Conservation (phyloP, 2,113 vertebrate species). For the Sander lucioperca region DNA sequence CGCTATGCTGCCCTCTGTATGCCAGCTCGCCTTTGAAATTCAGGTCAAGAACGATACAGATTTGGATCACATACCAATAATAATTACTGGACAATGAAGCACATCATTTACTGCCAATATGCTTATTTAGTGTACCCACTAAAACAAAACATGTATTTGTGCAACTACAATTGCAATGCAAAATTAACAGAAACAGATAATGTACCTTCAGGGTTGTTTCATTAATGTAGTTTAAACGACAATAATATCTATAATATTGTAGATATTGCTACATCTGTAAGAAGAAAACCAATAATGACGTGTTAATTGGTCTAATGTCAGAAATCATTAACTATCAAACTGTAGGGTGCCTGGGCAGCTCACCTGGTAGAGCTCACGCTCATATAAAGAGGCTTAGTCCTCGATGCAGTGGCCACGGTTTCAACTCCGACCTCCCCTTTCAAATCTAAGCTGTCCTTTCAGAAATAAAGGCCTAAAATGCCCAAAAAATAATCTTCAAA, state of each 20-base stretch:
- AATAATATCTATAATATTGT: background rate
- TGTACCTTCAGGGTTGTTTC: background rate
- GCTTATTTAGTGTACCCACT: background rate
- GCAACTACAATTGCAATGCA: background rate
- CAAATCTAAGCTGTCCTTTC: too few relatives aligned
- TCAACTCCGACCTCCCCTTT: too few relatives aligned
- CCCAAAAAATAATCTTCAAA: background rate
- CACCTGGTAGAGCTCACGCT: too few relatives aligned
- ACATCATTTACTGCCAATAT: background rate
- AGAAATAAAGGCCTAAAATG: too few relatives aligned
- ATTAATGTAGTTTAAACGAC: background rate
- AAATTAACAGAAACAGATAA: background rate
- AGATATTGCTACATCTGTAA: background rate
- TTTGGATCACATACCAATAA: slow-evolving; percentile 66
- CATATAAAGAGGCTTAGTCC: too few relatives aligned
- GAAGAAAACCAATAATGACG: background rate
- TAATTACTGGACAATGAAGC: slow-evolving; percentile 41
- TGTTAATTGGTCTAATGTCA: slow-evolving; percentile 1
- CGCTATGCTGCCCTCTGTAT: slow-evolving; percentile 44
- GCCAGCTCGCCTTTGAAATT: slow-evolving; percentile 79
- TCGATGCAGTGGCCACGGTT: too few relatives aligned
- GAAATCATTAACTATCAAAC: background rate
- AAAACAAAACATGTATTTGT: background rate
- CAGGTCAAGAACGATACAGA: slow-evolving; percentile 62
- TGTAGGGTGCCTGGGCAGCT: too few relatives aligned